Evolutionary conservation across 2,888 invertebrate genomes (phyloP).

Genomic region (Glomeris marginata): DNA sequence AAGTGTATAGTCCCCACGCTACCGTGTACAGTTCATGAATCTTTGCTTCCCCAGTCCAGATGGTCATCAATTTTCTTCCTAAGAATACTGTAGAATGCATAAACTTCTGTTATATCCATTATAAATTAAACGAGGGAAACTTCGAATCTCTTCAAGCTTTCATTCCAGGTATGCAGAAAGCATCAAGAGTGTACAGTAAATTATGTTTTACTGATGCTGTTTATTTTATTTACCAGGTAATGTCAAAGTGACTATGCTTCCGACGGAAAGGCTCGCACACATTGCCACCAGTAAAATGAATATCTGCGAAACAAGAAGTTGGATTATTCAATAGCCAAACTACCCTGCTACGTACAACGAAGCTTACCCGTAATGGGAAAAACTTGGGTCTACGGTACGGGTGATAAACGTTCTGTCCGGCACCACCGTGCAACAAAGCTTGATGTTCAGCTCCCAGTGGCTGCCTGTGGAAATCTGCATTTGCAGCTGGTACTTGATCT

Average conservation of each 20-base stretch:
- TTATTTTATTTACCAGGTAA: slow-evolving; percentile 47
- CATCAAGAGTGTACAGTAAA: no score
- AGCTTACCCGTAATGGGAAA: slow-evolving; percentile 9
- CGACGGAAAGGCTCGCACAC: slow-evolving; percentile 65
- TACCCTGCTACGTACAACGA: not conserved
- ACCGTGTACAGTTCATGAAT: slow-evolving; percentile 95
- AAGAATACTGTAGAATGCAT: slow-evolving; percentile 47
- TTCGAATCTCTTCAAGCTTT: no score
- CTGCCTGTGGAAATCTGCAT: slow-evolving; percentile 8
- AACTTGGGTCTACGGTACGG: slow-evolving; percentile 12
- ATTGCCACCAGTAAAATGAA: slow-evolving; percentile 51
- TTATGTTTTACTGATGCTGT: no score
- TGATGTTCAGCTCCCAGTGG: slow-evolving; percentile 15
- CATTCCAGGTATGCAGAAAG: no score
- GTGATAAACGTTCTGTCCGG: slow-evolving; percentile 14
- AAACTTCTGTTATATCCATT: not conserved
- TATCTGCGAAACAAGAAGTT: slow-evolving; percentile 26
- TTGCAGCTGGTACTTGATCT: no score
- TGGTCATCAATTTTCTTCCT: slow-evolving; percentile 70
- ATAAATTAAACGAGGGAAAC: no score
- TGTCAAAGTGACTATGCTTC: slow-evolving; percentile 68
- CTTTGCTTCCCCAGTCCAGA: slow-evolving; percentile 55
- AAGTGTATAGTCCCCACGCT: slow-evolving; percentile 84
- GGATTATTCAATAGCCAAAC: not conserved
- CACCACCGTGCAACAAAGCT: slow-evolving; percentile 13